Conservation (phyloP, 2,113 vertebrate species). For the Alligator mississippiensis region DNA sequence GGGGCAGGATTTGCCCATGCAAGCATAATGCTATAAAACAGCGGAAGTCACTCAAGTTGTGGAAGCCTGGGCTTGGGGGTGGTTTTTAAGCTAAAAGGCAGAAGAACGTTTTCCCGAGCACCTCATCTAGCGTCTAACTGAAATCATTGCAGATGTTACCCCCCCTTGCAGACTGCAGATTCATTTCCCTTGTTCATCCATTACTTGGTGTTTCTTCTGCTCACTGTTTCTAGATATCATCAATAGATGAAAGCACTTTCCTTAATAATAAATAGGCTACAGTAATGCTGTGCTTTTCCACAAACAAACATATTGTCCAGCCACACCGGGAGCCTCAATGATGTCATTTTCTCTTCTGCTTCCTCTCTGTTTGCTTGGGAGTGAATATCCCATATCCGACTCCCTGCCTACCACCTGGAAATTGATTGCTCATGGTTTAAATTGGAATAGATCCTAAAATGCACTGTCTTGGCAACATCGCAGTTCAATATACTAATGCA, state of each 20-base stretch:
- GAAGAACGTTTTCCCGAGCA: not conserved
- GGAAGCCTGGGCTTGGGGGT: rapidly evolving
- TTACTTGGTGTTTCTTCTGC: conserved; percentile 48
- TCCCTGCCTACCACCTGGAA: conserved; percentile 34
- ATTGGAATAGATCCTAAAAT: conserved; percentile 30
- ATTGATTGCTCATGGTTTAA: conserved; percentile 38
- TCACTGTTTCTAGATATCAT: conserved; percentile 56
- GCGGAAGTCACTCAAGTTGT: not conserved
- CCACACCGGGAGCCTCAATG: not conserved
- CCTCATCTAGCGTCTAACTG: conserved; percentile 17
- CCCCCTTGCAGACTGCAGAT: too few relatives aligned
- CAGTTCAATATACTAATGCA: conserved; percentile 35
- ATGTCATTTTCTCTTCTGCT: conserved; percentile 18
- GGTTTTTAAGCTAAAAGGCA: not conserved
- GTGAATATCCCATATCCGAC: conserved; percentile 7
- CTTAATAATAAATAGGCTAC: conserved; percentile 44
- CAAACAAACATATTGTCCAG: not conserved
- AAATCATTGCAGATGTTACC: conserved; percentile 25
- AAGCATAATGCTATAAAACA: not conserved
- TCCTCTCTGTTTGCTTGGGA: conserved; percentile 3
- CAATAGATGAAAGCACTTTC: conserved; percentile 46
- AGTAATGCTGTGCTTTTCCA: not conserved
- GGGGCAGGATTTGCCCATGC: not conserved
- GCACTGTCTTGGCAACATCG: conserved; percentile 3
- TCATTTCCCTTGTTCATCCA: conserved; percentile 32